Base-by-base conservation (phyloP, 2,888 invertebrate genomes). In the Aelia acuminata region DNA sequence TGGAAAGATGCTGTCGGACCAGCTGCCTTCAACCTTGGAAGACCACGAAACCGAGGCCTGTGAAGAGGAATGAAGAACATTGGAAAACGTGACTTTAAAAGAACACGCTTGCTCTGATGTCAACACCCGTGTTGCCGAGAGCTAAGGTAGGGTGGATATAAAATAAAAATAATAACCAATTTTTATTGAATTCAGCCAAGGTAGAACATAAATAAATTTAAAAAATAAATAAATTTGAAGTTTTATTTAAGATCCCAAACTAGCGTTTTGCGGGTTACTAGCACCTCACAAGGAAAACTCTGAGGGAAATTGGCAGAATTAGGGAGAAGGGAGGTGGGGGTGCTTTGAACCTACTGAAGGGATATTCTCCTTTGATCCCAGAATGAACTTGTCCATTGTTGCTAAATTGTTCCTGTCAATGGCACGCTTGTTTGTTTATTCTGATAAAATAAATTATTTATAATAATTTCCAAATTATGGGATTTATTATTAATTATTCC, bases 371-470 rank as follows among this genome's bases (percentile, higher is more conserved):
- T 70, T 70, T 70, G 63, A 70, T 70, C 63, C 31, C 18, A 8
- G 35, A 70, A 35, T 35, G 63, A 70, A 35, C 63, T 70, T 35
- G 63, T 70, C 63, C 63, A 70, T 70, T 70, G 63, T 70, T 20
- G 63, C 63, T 35, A 70, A 70, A 70, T 35, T 35, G 31, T 31
- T 63, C 18, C 63, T 70, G 63, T 8, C 63, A 70, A 18, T 70
- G 18, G 15, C 63, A 70, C 31, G 18, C 18, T 18, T 5, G 18
- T 3, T 35, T 70, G 31, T 70, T 70, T 70, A 31, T 35, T 70
- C 3, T 18, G 13, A 5, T 70, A 70, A 18, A 35, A 70, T 35
- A 3, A 35, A 20, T 18, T 35, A 18, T 70, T 70, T 18, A 35
- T 18, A 35, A 31, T 35, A 70, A 35, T 70, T 35, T 63, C 18